phyloP scores from a whole-genome alignment of 2,113 vertebrate genomes.

The Chloropsis cyanopogon region DNA sequence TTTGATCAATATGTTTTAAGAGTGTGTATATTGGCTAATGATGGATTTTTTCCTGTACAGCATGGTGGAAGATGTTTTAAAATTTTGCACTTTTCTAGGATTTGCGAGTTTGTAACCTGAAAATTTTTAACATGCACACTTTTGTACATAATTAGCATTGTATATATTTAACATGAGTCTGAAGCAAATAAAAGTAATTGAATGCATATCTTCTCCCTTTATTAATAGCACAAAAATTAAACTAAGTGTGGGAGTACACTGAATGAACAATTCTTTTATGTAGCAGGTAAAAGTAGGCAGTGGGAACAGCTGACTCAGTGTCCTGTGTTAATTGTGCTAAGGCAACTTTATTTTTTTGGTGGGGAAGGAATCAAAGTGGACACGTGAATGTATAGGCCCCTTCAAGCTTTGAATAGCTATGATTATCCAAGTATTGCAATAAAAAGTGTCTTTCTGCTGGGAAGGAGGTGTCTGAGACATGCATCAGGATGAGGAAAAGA shows the following conservation, averaged over 20 bases:
- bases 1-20: constrained; percentile 52
- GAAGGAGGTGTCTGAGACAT: neutral
- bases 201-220: constrained; percentile 34
- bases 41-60: constrained; percentile 92
- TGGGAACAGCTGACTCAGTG: neutral
- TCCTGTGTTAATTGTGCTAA: neutral
- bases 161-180: constrained; percentile 84
- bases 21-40: constrained; percentile 86
- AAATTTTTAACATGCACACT: constrained; percentile 85
- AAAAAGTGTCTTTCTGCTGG: neutral
- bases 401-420: neutral
- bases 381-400: neutral
- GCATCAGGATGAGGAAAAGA: neutral
- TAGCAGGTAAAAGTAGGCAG: neutral
- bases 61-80: constrained; percentile 82
- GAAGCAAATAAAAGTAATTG: constrained; percentile 79
- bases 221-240: neutral
- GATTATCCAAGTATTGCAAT: neutral
- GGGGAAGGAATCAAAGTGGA: neutral
- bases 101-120: constrained; percentile 85
- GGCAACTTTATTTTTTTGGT: neutral
- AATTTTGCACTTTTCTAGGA: constrained; percentile 94
- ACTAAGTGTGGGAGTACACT: neutral
- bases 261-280: neutral
- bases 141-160: constrained; percentile 88